Base-by-base conservation (phyloP, 2,113 vertebrate genomes). In the Melanotaenia duboulayi region DNA sequence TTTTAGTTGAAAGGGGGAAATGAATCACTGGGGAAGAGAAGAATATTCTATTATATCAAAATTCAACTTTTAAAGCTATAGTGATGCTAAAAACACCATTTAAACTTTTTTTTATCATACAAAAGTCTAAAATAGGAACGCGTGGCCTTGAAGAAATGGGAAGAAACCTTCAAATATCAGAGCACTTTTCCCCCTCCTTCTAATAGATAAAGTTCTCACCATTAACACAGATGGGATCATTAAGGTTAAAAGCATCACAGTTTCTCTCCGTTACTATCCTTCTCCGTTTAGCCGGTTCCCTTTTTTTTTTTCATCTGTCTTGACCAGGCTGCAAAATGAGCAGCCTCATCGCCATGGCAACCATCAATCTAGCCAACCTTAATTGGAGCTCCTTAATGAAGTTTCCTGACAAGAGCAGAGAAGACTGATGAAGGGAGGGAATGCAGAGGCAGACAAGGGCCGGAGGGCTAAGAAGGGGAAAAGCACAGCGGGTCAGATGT, bases 351-450 rank as follows among this genome's bases (percentile, higher is more conserved):
- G 44, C 72, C 79, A 48, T 23, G 16, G 80, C 57, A 56, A 85
- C 84, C 58, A 0, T 51, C 71, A 49, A 63, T 82, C 50, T 5
- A 39, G 16, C 61, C 57, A 11, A 24, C 52, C 25, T 82, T 88
- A 88, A 89, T 84, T 91, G 71, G 61, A 74, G 35, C 28, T 69
- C 49, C 67, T 81, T 83, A 86, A 89, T 81, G 55, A 86, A 82
- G 61, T 72, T 82, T 65, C 60, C 40, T 67, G 79, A 68, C 51
- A 69, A 54, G 62, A 64, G 65, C 54, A 1, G 23, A 22, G 66
- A 62, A 77, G 87, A 82, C 58, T 74, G 81, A 89, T 81, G 76
- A 63, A 35, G 65, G 55, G 63, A 58, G 39, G 17, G 39, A 35
- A 42, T 14, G 13, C 9, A 0, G 46, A 61, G 19, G 40, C 35